Conservation (phyloP, 2,888 invertebrate genomes). For the Congeria kusceri region DNA sequence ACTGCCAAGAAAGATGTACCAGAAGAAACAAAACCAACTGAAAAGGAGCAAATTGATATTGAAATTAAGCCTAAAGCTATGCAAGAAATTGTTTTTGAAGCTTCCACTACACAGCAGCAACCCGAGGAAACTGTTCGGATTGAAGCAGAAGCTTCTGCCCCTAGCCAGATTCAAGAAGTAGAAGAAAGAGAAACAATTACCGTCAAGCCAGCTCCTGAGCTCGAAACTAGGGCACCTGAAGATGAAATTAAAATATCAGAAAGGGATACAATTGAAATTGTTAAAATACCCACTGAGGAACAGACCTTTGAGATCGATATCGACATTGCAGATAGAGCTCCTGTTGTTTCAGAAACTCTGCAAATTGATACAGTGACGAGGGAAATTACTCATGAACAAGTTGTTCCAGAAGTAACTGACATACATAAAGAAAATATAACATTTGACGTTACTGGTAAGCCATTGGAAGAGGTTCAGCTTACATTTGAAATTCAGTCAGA, state of each 20-base stretch:
- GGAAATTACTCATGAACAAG: constrained; percentile 49
- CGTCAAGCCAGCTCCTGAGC: constrained; percentile 52
- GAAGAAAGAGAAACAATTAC: constrained; percentile 63
- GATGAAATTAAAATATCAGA: constrained; percentile 65
- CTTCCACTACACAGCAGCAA: constrained; percentile 30
- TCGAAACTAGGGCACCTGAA: constrained; percentile 68
- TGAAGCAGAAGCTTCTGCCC: constrained; percentile 61
- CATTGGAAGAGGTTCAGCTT: constrained; percentile 77
- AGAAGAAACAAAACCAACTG: constrained; percentile 32
- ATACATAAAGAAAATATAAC: constrained; percentile 72
- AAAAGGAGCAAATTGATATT: constrained; percentile 49
- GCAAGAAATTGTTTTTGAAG: constrained; percentile 56
- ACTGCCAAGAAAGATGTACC: constrained; percentile 46
- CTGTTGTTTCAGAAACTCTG: constrained; percentile 63
- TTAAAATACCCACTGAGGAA: constrained; percentile 66
- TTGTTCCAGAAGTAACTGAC: constrained; percentile 60
- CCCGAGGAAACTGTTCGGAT: constrained; percentile 53
- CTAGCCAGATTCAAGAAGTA: constrained; percentile 61
- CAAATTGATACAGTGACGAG: constrained; percentile 62
- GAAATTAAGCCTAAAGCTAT: constrained; percentile 38
- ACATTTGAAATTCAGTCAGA: constrained; percentile 70
- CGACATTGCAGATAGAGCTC: constrained; percentile 57
- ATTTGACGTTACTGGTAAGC: constrained; percentile 69
- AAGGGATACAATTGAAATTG: constrained; percentile 70
- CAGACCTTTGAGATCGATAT: constrained; percentile 59